Evolutionary conservation across 2,113 vertebrate species (phyloP), one percentile per base, ranked within the genome.

Genomic region (Mola mola): DNA sequence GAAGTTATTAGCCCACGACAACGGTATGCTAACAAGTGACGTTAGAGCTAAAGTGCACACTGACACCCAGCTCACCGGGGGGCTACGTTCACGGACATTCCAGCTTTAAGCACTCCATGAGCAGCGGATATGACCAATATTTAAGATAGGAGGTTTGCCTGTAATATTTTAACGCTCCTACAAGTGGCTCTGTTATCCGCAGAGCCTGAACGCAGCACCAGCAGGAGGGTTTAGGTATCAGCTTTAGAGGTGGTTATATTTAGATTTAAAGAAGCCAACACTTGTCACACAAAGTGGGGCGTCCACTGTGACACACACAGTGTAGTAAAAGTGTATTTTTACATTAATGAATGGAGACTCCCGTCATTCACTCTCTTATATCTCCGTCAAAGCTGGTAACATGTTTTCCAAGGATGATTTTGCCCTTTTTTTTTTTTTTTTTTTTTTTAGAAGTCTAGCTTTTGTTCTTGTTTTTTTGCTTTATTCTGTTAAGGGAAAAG

Each of bases 181-280:
- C n/a, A n/a, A n/a, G n/a, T n/a, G n/a, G n/a, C n/a, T n/a, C n/a
- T n/a, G n/a, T n/a, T n/a, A n/a, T n/a, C n/a, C n/a, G n/a, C n/a
- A n/a, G 13, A 24, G 13, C 12, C 4, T 46, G 80, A 85, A 82
- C 20, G 69, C 53, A 55, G 3, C 85, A 83, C 63, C 56, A 21
- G 50, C 62, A 48, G 13, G 68, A 11, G 42, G 44, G 63, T 81
- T 80, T 70, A 44, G 65, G 67, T 78, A 52, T 88, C 88, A 70
- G 68, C 81, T 84, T 87, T 78, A 55, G 55, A 65, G 29, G 1
- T 1, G 7, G 79, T 81, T 92, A 92, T 88, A 87, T 88, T 91
- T 92, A 93, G 89, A 86, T 72, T 90, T 91, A 89, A 88, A 91
- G 91, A 38, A n/a, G 72, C 41, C 81, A 73, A 47, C 44, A 50